Percentiles rank a stretch among this genome's conserved stretches.
phyloP scores from a whole-genome alignment of 1,140 invertebrate species.

The Hylaeus anthracinus region DNA sequence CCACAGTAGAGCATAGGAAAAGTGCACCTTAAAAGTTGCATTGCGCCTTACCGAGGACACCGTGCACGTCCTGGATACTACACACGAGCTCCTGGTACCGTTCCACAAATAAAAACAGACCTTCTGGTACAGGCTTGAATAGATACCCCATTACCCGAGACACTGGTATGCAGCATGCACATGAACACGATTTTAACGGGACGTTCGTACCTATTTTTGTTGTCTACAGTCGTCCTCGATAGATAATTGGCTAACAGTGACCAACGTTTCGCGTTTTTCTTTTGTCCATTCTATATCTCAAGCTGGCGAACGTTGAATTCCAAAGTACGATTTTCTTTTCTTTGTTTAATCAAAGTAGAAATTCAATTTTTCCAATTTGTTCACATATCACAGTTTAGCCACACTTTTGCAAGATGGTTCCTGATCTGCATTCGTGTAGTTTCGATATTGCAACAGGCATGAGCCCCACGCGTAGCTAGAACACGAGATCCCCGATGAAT shows the following conservation, averaged over 20 bases:
- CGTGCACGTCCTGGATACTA: constrained; percentile 50
- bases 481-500: constrained; percentile 4
- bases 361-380: no score
- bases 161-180: constrained; percentile 57
- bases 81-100: constrained; percentile 43
- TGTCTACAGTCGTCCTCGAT: not conserved
- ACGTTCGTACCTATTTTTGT: not conserved
- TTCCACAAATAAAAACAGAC: constrained; percentile 45
- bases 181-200: constrained; percentile 26
- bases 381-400: no score
- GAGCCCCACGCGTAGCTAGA: constrained; percentile 21
- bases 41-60: constrained; percentile 46
- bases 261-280: not conserved
- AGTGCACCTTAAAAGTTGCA: constrained; percentile 51
- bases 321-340: no score
- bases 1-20: constrained; percentile 53
- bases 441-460: constrained; percentile 37
- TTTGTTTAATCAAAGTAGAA: no score
- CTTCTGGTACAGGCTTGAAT: constrained; percentile 33
- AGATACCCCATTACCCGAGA: constrained; percentile 40
- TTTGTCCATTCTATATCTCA: not conserved
- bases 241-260: not conserved
- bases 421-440: not conserved
- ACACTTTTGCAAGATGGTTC: no score
- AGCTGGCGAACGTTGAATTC: no score